Percentiles rank a stretch among this genome's conserved stretches.
These are phyloP conservation scores for Andinoacara biseriatus DNA, from an alignment of 2,113 vertebrate genomes.

Conservation along the genomic window DNA sequence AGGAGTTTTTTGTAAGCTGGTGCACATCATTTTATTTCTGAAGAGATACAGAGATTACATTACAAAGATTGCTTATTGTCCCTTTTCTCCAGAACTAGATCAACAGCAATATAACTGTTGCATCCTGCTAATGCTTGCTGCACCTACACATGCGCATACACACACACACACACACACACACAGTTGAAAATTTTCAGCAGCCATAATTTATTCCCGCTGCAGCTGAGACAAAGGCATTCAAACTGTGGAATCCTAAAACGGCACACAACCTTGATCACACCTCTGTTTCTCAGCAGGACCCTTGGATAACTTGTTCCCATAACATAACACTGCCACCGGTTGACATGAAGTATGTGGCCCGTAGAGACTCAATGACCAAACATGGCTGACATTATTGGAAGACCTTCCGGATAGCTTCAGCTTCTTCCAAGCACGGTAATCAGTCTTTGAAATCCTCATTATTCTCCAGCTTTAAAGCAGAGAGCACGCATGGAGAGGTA, in stretches of 20 bases:
- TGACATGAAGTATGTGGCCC: slow-evolving; percentile 37
- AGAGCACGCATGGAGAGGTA: neutral
- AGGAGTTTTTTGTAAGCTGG: neutral
- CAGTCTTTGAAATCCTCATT: slow-evolving; percentile 56
- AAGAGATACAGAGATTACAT: slow-evolving; percentile 9
- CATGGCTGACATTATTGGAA: slow-evolving; percentile 52
- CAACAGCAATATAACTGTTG: slow-evolving; percentile 6
- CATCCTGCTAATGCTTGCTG: neutral
- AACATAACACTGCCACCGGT: slow-evolving; percentile 40
- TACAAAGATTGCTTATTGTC: neutral
- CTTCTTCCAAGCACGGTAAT: slow-evolving; percentile 48
- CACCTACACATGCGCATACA: no score
- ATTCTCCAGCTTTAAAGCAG: slow-evolving; percentile 36
- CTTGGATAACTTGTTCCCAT: slow-evolving; percentile 21
- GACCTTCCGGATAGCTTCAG: slow-evolving; percentile 39
- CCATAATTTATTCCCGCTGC: neutral
- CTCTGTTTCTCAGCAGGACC: slow-evolving; percentile 36
- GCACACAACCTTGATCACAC: slow-evolving; percentile 3
- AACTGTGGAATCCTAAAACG: slow-evolving; percentile 25
- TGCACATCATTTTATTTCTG: slow-evolving; percentile 12
- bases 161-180: neutral
- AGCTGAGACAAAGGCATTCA: slow-evolving; percentile 13
- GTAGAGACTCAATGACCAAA: slow-evolving; percentile 65
- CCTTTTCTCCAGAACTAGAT: slow-evolving; percentile 32
- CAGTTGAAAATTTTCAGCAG: neutral